Percentiles rank a stretch among this genome's conserved stretches.
Evolutionary conservation across 2,113 vertebrate genomes (phyloP).

Genomic region (Neofelis nebulosa): DNA sequence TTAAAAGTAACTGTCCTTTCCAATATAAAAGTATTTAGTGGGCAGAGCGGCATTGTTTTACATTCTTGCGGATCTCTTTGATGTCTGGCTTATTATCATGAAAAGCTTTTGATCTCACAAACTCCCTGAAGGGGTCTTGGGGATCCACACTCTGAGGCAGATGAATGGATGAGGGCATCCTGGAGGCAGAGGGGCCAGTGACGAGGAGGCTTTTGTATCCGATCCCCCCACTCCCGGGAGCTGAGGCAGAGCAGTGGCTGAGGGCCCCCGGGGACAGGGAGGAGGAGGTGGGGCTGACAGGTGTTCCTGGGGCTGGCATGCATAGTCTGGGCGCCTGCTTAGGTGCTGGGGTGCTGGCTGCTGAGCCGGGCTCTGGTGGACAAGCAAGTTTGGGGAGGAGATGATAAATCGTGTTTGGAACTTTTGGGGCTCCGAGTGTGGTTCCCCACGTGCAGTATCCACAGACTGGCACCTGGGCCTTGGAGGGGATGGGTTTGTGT

Average conservation of each 20-base stretch:
- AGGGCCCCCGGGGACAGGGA: not conserved
- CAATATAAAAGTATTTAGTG: not conserved
- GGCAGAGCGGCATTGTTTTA: not conserved
- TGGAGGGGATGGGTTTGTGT: not conserved
- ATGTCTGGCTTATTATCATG: not conserved
- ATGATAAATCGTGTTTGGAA: not conserved
- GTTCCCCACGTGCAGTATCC: not conserved
- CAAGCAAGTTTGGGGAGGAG: not conserved
- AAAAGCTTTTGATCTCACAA: not conserved
- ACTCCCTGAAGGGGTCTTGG: not conserved
- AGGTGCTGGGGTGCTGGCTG: not conserved
- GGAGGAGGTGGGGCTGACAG: no score
- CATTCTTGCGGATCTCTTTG: not conserved
- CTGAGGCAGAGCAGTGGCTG: not conserved
- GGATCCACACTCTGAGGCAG: not conserved
- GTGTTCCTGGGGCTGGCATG: not conserved
- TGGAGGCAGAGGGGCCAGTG: not conserved
- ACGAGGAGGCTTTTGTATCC: not conserved
- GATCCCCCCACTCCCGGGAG: not conserved
- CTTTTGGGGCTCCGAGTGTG: not conserved
- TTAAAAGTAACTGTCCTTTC: not conserved
- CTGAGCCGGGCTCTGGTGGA: rapidly evolving
- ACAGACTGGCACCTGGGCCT: not conserved
- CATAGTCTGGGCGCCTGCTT: not conserved
- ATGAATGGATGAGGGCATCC: not conserved